Conservation (phyloP, 2,888 invertebrate species). For the Diloba caeruleocephala region DNA sequence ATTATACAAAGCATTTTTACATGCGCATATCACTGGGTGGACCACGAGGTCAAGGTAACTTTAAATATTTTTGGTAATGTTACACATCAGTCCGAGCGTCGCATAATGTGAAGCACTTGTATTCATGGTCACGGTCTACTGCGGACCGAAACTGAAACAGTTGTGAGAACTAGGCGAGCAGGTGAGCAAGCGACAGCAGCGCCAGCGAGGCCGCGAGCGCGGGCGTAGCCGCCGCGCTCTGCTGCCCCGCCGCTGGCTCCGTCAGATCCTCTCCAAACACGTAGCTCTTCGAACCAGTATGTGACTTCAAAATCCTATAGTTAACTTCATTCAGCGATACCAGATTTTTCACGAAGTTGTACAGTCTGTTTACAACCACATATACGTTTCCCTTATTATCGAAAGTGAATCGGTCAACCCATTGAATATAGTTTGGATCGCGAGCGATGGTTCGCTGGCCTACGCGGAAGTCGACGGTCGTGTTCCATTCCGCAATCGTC, state of each 20-base stretch:
- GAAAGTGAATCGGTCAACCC: slow-evolving; percentile 92
- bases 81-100: slow-evolving; percentile 79
- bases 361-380: slow-evolving; percentile 91
- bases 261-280: slow-evolving; percentile 85
- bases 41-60: slow-evolving; percentile 85
- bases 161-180: slow-evolving; percentile 75
- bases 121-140: slow-evolving; percentile 64
- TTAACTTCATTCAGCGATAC: slow-evolving; percentile 90
- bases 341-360: slow-evolving; percentile 90
- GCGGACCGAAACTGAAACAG: slow-evolving; percentile 51
- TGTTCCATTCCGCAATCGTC: slow-evolving; percentile 92
- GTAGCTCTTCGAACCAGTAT: slow-evolving; percentile 90
- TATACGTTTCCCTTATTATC: slow-evolving; percentile 91
- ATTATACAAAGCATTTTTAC: slow-evolving; percentile 82
- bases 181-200: slow-evolving; percentile 73
- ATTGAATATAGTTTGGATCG: slow-evolving; percentile 91
- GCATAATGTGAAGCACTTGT: slow-evolving; percentile 64
- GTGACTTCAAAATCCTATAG: slow-evolving; percentile 91
- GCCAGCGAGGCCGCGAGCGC: slow-evolving; percentile 69
- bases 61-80: slow-evolving; percentile 85
- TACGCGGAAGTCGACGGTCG: slow-evolving; percentile 86
- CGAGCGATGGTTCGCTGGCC: slow-evolving; percentile 91
- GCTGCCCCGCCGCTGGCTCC: slow-evolving; percentile 42
- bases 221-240: slow-evolving; percentile 70
- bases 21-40: slow-evolving; percentile 82